Conservation (phyloP, 2,888 invertebrate genomes). For the Drosophila quasianomalipes region DNA sequence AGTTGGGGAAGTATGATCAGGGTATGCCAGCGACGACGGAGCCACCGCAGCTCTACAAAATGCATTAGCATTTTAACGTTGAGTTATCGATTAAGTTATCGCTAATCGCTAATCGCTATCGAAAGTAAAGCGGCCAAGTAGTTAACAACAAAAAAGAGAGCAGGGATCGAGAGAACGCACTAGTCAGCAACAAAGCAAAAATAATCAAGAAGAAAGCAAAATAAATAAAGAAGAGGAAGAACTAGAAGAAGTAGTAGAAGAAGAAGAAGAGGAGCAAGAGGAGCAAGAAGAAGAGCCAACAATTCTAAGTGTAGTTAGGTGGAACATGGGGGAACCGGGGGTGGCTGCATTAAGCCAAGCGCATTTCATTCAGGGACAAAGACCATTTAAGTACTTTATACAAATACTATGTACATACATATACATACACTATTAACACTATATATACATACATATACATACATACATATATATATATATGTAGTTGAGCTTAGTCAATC, state of each 20-base stretch:
- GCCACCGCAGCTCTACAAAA: conserved; percentile 84
- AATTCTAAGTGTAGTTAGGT: conserved; percentile 45
- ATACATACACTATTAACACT: conserved; percentile 21
- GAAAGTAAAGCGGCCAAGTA: conserved; percentile 18
- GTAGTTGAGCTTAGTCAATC: conserved; percentile 39
- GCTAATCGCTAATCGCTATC: neutral
- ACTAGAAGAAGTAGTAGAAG: conserved; percentile 8
- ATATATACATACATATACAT: conserved; percentile 30
- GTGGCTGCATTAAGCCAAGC: conserved; percentile 41
- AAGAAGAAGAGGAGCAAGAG: conserved; percentile 31
- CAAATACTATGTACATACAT: conserved; percentile 23
- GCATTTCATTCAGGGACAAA: conserved; percentile 80
- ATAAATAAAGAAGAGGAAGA: conserved; percentile 3
- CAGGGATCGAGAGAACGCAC: conserved; percentile 36
- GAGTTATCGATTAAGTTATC: neutral
- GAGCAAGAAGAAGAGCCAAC: conserved; percentile 52
- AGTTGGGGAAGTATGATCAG: conserved; percentile 83
- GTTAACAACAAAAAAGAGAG: neutral
- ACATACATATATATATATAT: conserved; percentile 31
- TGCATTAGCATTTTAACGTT: conserved; percentile 61
- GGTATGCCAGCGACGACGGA: conserved; percentile 83
- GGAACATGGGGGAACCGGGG: neutral
- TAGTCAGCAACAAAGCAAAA: conserved; percentile 56
- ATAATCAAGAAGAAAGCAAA: conserved; percentile 21
- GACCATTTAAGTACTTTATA: conserved; percentile 75